Evolutionary conservation across 2,113 vertebrate species (phyloP), one percentile per base, ranked within the genome.

Genomic region (Leucopsar rothschildi): DNA sequence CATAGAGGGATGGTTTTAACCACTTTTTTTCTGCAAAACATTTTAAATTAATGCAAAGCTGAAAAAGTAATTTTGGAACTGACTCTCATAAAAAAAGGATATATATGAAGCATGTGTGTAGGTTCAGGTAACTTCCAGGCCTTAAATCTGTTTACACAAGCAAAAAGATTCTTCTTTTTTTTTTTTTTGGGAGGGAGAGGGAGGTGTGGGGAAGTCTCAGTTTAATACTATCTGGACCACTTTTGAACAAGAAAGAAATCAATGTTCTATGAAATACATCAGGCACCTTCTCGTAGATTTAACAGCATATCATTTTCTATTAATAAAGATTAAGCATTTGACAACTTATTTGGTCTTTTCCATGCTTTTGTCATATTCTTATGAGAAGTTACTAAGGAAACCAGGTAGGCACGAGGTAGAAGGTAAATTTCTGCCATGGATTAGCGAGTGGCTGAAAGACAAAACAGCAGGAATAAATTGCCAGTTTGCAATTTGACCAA

Each of bases 301-400:
- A 73, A 47, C 21, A 75, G 27, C 4, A 3, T 25, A 24, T 64
- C 3, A 17, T 71, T 84, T 84, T 84, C 42, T 8, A 1, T 60
- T 82, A 90, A 72, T 55, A 73, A 66, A 70, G 47, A 91, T 49
- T 47, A 68, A 61, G 73, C 24, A 40, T 10, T 39, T 70, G 56
- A 86, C 44, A 93, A 66, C 70, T 82, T 93, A 53, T 86, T 75
- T 60, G 68, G 35, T 39, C 17, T 94, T 86, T 92, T 39, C 37
- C n/a, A 77, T 78, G 65, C 31, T 71, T 92, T 86, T 92, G 39
- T 86, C 50, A 73, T 70, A 53, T 66, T 92, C 72, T 70, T 68
- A 56, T 1, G 0, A 82, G 75, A 88, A 90, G 91, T 96, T 95
- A 91, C 86, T 91, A 92, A 79, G 91, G 94, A 91, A 93, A 93